Conservation (phyloP, 53 echinoderm and acorn worm species). For the Echinometra lucunter region DNA sequence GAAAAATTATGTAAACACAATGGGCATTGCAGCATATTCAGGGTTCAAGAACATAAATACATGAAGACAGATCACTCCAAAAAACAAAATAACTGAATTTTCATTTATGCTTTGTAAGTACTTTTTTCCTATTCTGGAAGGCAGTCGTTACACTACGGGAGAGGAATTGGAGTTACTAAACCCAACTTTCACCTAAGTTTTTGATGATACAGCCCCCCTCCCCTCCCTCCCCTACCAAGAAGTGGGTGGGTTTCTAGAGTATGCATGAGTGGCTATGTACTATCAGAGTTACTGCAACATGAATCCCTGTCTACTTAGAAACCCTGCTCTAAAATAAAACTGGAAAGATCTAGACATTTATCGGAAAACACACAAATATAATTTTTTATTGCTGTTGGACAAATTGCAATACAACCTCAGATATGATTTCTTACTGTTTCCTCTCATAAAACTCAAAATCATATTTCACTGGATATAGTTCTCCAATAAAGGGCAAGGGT, state of each 20-base stretch:
- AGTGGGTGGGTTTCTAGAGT: not conserved
- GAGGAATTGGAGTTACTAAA: not conserved
- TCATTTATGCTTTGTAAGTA: not conserved
- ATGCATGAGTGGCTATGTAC: not conserved
- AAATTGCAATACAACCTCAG: not conserved
- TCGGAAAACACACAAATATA: not conserved
- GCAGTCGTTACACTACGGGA: not conserved
- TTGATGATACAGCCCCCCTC: not conserved
- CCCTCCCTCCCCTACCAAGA: not conserved
- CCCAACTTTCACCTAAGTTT: not conserved
- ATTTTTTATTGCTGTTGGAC: constrained; percentile 19
- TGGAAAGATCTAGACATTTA: not conserved
- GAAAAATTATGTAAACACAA: not conserved
- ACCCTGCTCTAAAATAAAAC: not conserved
- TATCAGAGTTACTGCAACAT: not conserved
- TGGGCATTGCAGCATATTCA: constrained; percentile 2
- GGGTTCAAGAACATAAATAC: not conserved
- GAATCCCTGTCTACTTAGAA: not conserved
- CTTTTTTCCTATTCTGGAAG: not conserved
- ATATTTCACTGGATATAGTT: not conserved
- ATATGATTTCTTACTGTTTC: not conserved
- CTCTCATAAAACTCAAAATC: not conserved
- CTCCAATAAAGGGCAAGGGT: not conserved
- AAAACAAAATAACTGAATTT: not conserved
- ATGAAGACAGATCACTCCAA: not conserved